A percentile compares a stretch with the other conserved stretches of the same genome.
These are phyloP conservation scores for Microchrysa polita DNA, from an alignment of 2,888 invertebrate genomes.

Conservation along the genomic window DNA sequence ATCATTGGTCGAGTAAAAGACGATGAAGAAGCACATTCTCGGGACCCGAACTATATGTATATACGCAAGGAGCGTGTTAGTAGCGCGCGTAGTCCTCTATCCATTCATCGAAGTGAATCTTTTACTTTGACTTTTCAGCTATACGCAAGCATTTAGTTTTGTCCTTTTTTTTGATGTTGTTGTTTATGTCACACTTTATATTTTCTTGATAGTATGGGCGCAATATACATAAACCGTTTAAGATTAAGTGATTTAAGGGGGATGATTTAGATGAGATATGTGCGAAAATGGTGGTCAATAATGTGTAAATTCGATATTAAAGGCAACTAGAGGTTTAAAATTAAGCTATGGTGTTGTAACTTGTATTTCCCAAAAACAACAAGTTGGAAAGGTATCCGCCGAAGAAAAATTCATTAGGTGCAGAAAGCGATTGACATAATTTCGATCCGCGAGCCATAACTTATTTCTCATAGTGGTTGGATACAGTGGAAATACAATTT, in stretches of 20 bases:
- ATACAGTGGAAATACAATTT: too few relatives aligned
- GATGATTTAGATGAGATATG: neutral
- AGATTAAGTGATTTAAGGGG: slow-evolving; percentile 11
- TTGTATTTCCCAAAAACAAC: too few relatives aligned
- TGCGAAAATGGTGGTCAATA: too few relatives aligned
- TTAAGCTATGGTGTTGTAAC: too few relatives aligned
- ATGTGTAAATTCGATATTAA: too few relatives aligned
- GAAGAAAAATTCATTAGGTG: too few relatives aligned
- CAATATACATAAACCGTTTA: slow-evolving; percentile 15
- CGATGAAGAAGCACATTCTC: neutral
- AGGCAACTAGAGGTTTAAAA: too few relatives aligned
- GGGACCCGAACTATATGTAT: slow-evolving; percentile 15
- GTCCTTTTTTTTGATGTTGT: neutral
- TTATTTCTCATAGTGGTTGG: too few relatives aligned
- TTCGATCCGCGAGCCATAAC: too few relatives aligned
- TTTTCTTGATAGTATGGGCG: slow-evolving; percentile 1
- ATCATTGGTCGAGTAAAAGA: neutral
- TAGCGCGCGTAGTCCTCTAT: slow-evolving; percentile 23
- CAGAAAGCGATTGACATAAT: too few relatives aligned
- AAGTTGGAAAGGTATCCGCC: too few relatives aligned
- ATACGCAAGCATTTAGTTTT: neutral
- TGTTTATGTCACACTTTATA: slow-evolving; percentile 34
- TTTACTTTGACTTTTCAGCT: neutral
- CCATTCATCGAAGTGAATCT: slow-evolving; percentile 41
- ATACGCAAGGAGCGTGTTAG: too few relatives aligned